These are phyloP conservation scores for Ladona fulva DNA, from an alignment of 1,140 invertebrate species.

Conservation along the genomic window DNA sequence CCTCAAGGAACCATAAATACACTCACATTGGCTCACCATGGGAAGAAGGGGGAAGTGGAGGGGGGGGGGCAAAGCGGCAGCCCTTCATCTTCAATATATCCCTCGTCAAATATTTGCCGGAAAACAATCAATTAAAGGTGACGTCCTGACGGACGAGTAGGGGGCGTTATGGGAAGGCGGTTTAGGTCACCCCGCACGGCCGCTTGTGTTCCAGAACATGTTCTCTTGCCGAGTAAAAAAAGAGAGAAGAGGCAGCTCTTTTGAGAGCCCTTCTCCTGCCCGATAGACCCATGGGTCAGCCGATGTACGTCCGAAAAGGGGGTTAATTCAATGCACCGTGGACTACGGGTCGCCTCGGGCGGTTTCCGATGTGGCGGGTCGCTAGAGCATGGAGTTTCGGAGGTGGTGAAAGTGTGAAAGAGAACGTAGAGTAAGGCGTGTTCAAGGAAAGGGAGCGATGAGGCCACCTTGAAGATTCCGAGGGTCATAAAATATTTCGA, in stretches of 20 bases:
- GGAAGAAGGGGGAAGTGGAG: neutral
- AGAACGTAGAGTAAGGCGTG: neutral
- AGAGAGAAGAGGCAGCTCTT: neutral
- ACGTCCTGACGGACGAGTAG: neutral
- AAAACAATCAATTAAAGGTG: conserved; percentile 10
- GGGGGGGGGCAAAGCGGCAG: neutral
- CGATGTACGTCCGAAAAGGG: neutral
- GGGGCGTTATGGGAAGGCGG: neutral
- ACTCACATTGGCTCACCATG: neutral
- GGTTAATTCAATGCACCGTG: neutral
- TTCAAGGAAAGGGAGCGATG: neutral
- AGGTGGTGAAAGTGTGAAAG: neutral
- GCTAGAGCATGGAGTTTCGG: neutral
- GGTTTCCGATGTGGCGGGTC: neutral
- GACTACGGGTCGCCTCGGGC: neutral
- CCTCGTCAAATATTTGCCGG: neutral
- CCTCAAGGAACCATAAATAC: too few relatives aligned
- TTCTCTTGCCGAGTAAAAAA: neutral
- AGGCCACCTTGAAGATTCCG: too few relatives aligned
- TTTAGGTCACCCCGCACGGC: neutral
- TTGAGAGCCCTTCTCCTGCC: neutral
- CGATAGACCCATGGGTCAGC: neutral
- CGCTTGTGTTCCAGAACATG: neutral
- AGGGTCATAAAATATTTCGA: too few relatives aligned
- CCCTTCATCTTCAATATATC: neutral